Evolutionary conservation across 2,113 vertebrate genomes (phyloP).

Genomic region (Bungarus multicinctus): DNA sequence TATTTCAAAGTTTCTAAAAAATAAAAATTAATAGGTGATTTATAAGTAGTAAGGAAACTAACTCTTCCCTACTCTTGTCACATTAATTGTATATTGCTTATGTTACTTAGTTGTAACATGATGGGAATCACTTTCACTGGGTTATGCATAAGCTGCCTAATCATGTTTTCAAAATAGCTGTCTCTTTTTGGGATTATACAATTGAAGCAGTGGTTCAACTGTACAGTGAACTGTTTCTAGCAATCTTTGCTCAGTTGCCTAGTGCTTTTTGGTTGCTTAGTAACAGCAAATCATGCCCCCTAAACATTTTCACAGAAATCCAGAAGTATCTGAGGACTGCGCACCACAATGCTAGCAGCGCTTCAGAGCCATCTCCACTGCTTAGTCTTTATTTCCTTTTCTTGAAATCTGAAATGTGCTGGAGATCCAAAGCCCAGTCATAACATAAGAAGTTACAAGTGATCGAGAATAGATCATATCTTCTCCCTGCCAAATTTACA

Average conservation of each 20-base stretch:
- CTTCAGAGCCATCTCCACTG: not conserved
- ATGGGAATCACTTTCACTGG: not conserved
- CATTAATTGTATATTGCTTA: not conserved
- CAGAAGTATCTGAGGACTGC: slow-evolving; percentile 4
- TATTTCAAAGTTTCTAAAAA: not conserved
- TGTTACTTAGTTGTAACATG: not conserved
- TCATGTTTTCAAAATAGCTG: not conserved
- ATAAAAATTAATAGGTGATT: not conserved
- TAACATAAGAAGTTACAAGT: not conserved
- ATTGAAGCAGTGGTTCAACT: not conserved
- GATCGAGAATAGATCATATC: not conserved
- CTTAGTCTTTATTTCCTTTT: not conserved
- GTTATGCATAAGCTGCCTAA: not conserved
- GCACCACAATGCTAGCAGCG: slow-evolving; percentile 1
- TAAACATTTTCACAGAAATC: slow-evolving; percentile 21
- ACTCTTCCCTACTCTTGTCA: too few species aligned
- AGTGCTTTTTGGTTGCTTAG: slow-evolving; percentile 11
- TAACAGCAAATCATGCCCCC: slow-evolving; percentile 14
- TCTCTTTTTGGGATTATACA: not conserved
- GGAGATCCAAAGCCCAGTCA: not conserved
- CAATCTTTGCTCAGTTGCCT: not conserved
- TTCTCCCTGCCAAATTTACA: not conserved
- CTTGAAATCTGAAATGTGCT: not conserved
- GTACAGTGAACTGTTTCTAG: slow-evolving; percentile 1
- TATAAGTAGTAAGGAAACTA: not conserved